These are phyloP conservation scores for Marmota monax DNA, from an alignment of 2,113 vertebrate genomes.

Conservation along the genomic window DNA sequence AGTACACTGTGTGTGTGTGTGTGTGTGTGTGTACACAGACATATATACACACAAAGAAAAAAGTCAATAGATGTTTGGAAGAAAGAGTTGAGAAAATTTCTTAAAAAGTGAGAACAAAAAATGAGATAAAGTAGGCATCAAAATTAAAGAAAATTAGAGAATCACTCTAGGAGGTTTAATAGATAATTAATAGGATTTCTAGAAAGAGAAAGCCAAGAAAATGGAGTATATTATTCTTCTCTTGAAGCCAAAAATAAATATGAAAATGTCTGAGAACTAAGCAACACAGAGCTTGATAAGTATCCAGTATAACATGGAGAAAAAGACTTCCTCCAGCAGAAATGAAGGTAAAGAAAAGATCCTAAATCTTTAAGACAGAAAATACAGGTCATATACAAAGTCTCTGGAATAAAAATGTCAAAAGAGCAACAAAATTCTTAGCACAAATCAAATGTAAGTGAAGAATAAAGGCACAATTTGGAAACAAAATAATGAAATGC, in stretches of 20 bases:
- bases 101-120: neutral
- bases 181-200: neutral
- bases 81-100: neutral
- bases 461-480: neutral
- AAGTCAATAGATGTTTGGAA: neutral
- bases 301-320: neutral
- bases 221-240: neutral
- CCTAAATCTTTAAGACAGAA: neutral
- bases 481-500: neutral
- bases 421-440: neutral
- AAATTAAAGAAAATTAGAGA: neutral
- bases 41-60: neutral
- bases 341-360: neutral
- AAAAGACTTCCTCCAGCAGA: neutral
- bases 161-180: neutral
- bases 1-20: too few species aligned
- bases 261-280: neutral
- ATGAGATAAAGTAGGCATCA: neutral
- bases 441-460: neutral
- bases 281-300: neutral
- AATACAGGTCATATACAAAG: neutral
- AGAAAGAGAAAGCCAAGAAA: neutral
- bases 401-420: neutral
- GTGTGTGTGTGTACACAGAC: neutral
- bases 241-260: neutral